Base-by-base conservation (phyloP, 1,140 invertebrate species). In the Triops cancriformis region DNA sequence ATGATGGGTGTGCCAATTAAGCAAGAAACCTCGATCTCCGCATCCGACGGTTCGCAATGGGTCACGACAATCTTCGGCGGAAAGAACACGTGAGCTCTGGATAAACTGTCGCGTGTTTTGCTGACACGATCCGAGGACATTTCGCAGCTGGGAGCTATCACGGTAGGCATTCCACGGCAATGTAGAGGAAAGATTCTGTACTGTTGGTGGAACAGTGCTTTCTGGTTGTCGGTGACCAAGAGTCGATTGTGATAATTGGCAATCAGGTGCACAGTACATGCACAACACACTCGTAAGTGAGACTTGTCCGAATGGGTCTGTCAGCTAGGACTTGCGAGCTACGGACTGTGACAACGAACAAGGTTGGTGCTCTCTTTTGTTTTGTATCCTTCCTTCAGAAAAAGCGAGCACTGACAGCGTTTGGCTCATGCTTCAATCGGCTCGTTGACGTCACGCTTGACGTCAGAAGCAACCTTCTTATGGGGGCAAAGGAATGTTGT, bases 51-150 rank as follows among this genome's bases (percentile, higher is more conserved):
- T 5, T 64, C 51, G 18, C 51, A 64, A 6, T 64, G 51, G 51
- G n/a, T 64, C 51, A 64, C 51, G 14, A 64, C 51, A 64, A 64
- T 64, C 51, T 64, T 9, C 18, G 51, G 51, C 51, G 51, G 51
- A 64, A 64, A 64, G n/a, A 64, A 14, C 51, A 64, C 51, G n/a
- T 64, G 51, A 64, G 51, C 9, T 64, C 51, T 64, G 51, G n/a
- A 6, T 23, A 23, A 64, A 64, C 51, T 64, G 51, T 23, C 51
- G 18, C 51, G 51, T 64, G 51, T 64, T 64, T 64, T 64, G 51
- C 51, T 64, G 51, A 64, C 51, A 64, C 51, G 14, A 64, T 64
- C 23, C 23, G 5, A 18, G 14, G 51, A 64, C 51, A 64, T 64
- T 64, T 64, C 7, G 51, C 51, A n/a, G 23, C 51, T 64, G 0